These are phyloP conservation scores for Thamnophis elegans DNA, from an alignment of 2,797 vertebrate species.

Conservation along the genomic window DNA sequence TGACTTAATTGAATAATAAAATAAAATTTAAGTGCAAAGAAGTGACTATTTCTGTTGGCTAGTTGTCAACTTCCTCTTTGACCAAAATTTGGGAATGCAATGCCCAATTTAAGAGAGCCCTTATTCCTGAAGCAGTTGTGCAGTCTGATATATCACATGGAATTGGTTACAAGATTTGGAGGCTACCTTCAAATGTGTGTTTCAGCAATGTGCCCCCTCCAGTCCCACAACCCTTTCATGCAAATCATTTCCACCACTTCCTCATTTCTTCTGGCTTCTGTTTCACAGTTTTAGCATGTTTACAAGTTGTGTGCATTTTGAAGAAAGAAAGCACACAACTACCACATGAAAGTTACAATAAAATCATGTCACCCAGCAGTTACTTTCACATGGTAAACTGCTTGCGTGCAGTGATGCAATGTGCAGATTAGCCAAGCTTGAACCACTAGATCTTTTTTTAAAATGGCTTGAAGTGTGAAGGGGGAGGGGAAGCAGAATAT, in stretches of 20 bases:
- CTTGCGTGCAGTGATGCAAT: not conserved
- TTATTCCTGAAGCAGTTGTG: not conserved
- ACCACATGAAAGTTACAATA: not conserved
- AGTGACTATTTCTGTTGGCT: not conserved
- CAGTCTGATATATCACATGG: not conserved
- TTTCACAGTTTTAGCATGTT: not conserved
- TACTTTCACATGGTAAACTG: not conserved
- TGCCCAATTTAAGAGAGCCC: not conserved
- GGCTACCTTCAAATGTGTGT: not conserved
- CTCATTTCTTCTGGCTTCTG: slow-evolving; percentile 4
- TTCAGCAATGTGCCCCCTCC: not conserved
- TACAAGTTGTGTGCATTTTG: not conserved
- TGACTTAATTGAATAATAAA: not conserved
- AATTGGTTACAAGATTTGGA: not conserved
- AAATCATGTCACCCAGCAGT: not conserved
- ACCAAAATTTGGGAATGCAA: not conserved
- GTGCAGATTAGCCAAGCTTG: not conserved
- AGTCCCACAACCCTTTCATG: not conserved
- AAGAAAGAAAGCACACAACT: not conserved
- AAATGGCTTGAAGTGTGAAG: not conserved
- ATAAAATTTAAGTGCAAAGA: not conserved
- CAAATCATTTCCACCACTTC: slow-evolving; percentile 23
- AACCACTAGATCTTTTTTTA: not conserved
- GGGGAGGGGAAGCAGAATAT: not conserved
- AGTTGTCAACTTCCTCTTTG: not conserved